Evolutionary conservation across 53 echinoderm and acorn worm species (phyloP).

Genomic region (Stichopus horrens): DNA sequence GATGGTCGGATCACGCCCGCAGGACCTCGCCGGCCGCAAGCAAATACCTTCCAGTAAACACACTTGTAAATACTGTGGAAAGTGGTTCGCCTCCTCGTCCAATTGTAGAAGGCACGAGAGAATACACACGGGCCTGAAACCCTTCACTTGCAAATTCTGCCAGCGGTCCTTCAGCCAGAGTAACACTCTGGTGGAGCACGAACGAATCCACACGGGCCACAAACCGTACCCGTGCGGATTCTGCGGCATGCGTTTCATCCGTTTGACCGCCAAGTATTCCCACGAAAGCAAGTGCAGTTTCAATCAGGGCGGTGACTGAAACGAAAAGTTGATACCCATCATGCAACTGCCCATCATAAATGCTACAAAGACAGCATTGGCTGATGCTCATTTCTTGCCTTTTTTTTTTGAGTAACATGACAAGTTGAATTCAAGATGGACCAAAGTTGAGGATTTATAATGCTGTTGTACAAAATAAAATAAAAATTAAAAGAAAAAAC

Average conservation of each 20-base stretch:
- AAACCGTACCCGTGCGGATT: slow-evolving; percentile 26
- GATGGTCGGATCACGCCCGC: not conserved
- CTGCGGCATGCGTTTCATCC: slow-evolving; percentile 24
- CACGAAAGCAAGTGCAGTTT: slow-evolving; percentile 34
- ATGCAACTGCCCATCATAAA: too few relatives aligned
- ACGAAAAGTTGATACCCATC: too few relatives aligned
- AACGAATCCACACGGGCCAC: slow-evolving; percentile 38
- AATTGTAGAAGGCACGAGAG: slow-evolving; percentile 32
- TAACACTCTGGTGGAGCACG: slow-evolving; percentile 23
- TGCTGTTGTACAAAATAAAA: too few relatives aligned
- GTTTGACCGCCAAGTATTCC: slow-evolving; percentile 16
- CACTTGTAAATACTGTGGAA: slow-evolving; percentile 28
- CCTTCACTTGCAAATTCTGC: slow-evolving; percentile 33
- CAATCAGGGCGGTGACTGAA: not conserved
- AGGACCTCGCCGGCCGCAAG: not conserved
- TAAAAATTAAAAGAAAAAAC: too few relatives aligned
- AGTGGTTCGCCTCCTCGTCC: slow-evolving; percentile 4
- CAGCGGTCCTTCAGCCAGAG: slow-evolving; percentile 23
- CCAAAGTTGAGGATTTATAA: too few relatives aligned
- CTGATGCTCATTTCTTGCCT: too few relatives aligned
- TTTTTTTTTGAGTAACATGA: too few relatives aligned
- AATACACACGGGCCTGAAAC: slow-evolving; percentile 33
- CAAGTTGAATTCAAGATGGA: too few relatives aligned
- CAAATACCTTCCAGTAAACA: not conserved
- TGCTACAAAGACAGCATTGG: too few relatives aligned